Base-by-base conservation (phyloP, 2,113 vertebrate genomes). In the Catagonus wagneri region DNA sequence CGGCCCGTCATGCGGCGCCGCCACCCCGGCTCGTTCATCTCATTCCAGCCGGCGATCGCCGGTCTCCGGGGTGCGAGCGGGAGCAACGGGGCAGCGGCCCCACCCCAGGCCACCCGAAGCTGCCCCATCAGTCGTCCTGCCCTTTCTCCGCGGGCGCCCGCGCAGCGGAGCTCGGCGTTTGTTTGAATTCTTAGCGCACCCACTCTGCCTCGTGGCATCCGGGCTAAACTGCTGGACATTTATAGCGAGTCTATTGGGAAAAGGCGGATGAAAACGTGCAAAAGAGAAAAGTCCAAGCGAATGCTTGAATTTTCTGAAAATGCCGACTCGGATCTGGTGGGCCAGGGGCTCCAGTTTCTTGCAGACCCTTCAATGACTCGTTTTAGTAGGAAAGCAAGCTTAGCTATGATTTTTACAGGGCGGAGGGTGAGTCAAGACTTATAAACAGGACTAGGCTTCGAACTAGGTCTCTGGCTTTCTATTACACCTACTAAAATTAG, bases 11-110 rank as follows among this genome's bases (percentile, higher is more conserved):
- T 94, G 98, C 63, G 84, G 95, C 80, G 91, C 96, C 95, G 97
- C 96, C 93, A 96, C 97, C 97, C 92, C 92, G 58, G 89, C 36
- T 97, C 98, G 97, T 98, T 98, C 98, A 96, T 97, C 97, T 94
- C 96, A 76, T 97, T 98, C 97, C 97, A 98, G 97, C 98, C 96
- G 97, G n/a, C n/a, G n/a, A n/a, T n/a, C n/a, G n/a, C n/a, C 97
- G 98, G 97, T 96, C 95, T 92, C 98, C 66, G 39, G 17, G 97
- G 97, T 79, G 97, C 23, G 19, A 22, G 75, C 15, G 0, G 68
- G 76, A n/a, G 12, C n/a, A 79, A 52, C 75, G 6, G 14, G 15
- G 54, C 22, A 25, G 23, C 78, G 39, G n/a, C 23, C 56, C 4
- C 22, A 39, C 34, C 15, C n/a, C 14, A 7, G 60, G 60, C 22